Evolutionary conservation across 1,140 invertebrate species (phyloP), one percentile per base, ranked within the genome.

Genomic region (Solen grandis): DNA sequence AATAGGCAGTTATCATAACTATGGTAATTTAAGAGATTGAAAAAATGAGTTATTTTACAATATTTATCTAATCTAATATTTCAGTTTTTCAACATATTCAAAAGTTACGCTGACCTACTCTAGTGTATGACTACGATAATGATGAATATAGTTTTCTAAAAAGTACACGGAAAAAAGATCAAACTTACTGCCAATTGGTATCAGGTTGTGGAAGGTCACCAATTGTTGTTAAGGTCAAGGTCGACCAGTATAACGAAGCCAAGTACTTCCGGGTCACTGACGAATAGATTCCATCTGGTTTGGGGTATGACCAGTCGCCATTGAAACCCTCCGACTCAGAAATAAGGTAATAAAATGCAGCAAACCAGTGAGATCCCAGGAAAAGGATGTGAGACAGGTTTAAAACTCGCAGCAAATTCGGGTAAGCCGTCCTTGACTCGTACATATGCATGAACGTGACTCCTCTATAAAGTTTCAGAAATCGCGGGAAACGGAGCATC

Each of bases 351-450:
- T 99, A 99, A 93, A 99, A 99, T 91, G 97, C 98, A 41, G 97
- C 97, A 90, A 99, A 99, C 97, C 97, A 99, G 89, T 99, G 98
- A 27, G 97, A 97, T 80, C 98, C 94, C 84, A 99, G 96, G 80
- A 99, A 94, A 41, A 99, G 94, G 86, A 99, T 98, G 91, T 99
- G 98, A 79, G 98, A 97, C 31, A 99, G 93, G 93, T 98, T 99
- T 80, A 98, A 94, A 29, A 99, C 97, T n/a, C 98, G 94, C 96
- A 97, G 98, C 87, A 99, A 94, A 93, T 99, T 99, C 4, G 98
- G 98, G 92, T 97, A 99, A 41, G 98, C 96, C 0, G 97, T 98
- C 80, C 97, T 93, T 25, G 97, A 98, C 91, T 99, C 97, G 76
- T 98, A 96, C 94, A 99, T 98, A 92, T 99, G 98, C 92, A 98